Base-by-base conservation (phyloP, 23 tunicate genomes). In the Halocynthia roretzi region DNA sequence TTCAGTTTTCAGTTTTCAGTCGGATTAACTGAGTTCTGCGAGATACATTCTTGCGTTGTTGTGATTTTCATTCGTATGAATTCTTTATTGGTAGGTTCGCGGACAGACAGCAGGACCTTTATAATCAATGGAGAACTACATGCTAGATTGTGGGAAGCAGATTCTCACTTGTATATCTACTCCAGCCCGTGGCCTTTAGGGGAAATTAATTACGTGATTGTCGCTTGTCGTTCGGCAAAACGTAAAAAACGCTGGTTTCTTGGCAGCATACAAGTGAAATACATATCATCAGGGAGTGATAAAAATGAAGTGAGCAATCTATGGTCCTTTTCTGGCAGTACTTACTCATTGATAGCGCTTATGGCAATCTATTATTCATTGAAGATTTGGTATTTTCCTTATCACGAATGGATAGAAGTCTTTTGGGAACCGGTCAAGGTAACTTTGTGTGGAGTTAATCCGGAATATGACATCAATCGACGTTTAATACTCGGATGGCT, bases 331-430 rank as follows among this genome's bases (percentile, higher is more conserved):
- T 31, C 44, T 31, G 44, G 44, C 44, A 31, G 44, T 31, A 31
- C 44, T 31, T 31, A 31, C 4, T 31, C 44, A 31, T 31, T 31
- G 23, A 15, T 68, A 68, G 23, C 12, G 11, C 5, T 48, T 71
- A 71, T 71, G 54, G 52, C 11, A 21, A 10, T 71, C 56, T 50
- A 50, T 71, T 22, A 11, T 71, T 31, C 20, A 9, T 14, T 76
- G 15, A 54, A 90, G 97, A 52, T 18, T 9, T 90, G 97, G 97
- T 90, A 90, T 75, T 90, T 90, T 64, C 97, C 97, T 51, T 90
- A 84, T 52, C 90, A 90, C 63, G 85, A 85, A 49, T 90, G 97
- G 97, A 84, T 90, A 62, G 97, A 90, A 72, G 86, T 90, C 9
- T 90, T 84, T 77, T 53, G 71, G 64, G 97, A 84, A 8, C 85